A percentile compares a stretch with the other conserved stretches of the same genome.
Evolutionary conservation across 2,888 invertebrate genomes (phyloP).

Genomic region (Geotrupes spiniger): DNA sequence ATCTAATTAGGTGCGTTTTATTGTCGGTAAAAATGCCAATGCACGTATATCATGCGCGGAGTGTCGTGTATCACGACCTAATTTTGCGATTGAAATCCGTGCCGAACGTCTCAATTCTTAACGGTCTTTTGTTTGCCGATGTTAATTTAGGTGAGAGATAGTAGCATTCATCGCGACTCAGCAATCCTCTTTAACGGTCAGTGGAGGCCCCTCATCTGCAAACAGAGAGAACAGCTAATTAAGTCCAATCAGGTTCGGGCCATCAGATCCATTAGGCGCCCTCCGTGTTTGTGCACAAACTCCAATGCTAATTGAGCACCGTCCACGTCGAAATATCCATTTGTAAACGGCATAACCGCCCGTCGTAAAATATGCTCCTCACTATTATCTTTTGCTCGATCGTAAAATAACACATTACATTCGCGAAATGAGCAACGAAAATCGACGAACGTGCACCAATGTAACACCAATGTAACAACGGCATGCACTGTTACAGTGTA

Average conservation of each 20-base stretch:
- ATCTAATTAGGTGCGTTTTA: no score
- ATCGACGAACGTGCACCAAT: no score
- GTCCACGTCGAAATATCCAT: conserved; percentile 44
- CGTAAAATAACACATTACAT: conserved; percentile 1
- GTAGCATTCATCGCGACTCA: conserved; percentile 36
- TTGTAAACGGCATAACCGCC: conserved; percentile 35
- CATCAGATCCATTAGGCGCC: conserved; percentile 55
- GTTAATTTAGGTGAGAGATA: conserved; percentile 25
- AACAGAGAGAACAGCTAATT: conserved; percentile 56
- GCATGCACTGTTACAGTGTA: no score
- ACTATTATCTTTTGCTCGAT: conserved; percentile 1
- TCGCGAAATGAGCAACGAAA: neutral
- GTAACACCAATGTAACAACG: no score
- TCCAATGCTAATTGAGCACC: conserved; percentile 49
- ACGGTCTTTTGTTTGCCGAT: neutral
- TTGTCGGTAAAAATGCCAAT: no score
- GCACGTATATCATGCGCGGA: no score
- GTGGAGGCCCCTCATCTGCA: conserved; percentile 23
- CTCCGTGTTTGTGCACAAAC: conserved; percentile 51
- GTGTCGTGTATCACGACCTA: no score
- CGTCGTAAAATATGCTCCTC: conserved; percentile 1
- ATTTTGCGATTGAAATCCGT: no score
- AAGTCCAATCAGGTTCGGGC: conserved; percentile 58
- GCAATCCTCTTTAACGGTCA: conserved; percentile 33
- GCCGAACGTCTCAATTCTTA: no score